Evolutionary conservation across 2,113 vertebrate species (phyloP).

Genomic region (Pelusios castaneus): DNA sequence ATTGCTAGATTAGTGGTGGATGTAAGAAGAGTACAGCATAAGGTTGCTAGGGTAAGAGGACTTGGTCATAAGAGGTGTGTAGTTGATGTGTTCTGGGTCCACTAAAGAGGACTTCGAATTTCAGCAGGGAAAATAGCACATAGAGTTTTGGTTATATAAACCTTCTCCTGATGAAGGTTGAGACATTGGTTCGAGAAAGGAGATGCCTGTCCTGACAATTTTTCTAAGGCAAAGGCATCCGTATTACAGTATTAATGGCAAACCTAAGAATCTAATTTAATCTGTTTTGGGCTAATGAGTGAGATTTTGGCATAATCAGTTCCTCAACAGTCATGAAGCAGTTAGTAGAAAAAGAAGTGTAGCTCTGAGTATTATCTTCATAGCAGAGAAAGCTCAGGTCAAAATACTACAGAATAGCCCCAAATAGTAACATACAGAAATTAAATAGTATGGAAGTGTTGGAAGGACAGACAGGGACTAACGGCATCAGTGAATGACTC

Average conservation of each 20-base stretch:
- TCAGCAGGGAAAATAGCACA: neutral
- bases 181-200: constrained; percentile 1
- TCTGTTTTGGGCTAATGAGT: neutral
- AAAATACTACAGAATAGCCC: constrained; percentile 56
- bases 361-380: constrained; percentile 11
- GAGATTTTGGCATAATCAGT: neutral
- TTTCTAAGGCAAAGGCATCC: neutral
- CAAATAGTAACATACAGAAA: constrained; percentile 70
- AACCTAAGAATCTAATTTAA: neutral
- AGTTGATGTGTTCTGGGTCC: constrained; percentile 11
- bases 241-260: constrained; percentile 4
- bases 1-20: neutral
- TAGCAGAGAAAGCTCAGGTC: constrained; percentile 52
- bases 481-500: constrained; percentile 68
- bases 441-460: constrained; percentile 56
- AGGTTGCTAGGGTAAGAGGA: neutral
- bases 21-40: neutral
- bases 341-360: constrained; percentile 30
- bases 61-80: constrained; percentile 23
- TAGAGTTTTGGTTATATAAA: constrained; percentile 42
- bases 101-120: constrained; percentile 8
- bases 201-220: constrained; percentile 25
- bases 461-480: constrained; percentile 69
- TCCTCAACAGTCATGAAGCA: neutral
- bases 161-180: neutral